phyloP scores from a whole-genome alignment of 2,888 invertebrate species.

The Eristalinus aeneus region DNA sequence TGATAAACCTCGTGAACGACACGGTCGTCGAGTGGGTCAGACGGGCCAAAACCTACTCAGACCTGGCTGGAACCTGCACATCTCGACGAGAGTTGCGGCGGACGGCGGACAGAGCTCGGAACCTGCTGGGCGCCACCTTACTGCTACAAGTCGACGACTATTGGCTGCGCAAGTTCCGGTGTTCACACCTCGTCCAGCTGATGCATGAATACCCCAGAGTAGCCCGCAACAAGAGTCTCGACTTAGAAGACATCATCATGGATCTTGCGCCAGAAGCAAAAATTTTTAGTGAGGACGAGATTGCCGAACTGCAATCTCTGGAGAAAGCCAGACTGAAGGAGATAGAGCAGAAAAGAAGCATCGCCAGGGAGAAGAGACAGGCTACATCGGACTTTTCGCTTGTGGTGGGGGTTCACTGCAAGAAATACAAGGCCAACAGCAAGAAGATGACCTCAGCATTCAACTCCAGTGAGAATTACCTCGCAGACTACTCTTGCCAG shows the following conservation, averaged over 20 bases:
- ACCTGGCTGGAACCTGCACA: neutral
- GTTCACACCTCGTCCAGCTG: neutral
- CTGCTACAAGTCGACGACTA: constrained; percentile 14
- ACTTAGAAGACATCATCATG: constrained; percentile 16
- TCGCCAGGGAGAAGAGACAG: neutral
- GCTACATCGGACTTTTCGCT: neutral
- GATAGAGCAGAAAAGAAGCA: neutral
- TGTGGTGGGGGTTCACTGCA: neutral
- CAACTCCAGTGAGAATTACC: neutral
- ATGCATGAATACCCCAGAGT: neutral
- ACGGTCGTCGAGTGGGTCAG: neutral
- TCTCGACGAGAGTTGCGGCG: constrained; percentile 8
- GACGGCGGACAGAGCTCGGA: neutral
- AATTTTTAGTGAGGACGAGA: constrained; percentile 7
- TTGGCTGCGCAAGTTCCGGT: constrained; percentile 34
- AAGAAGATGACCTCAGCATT: neutral
- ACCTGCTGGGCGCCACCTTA: constrained; percentile 18
- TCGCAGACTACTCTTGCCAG: neutral
- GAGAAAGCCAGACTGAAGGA: neutral
- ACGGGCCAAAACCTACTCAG: constrained; percentile 3
- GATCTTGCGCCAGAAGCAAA: constrained; percentile 5
- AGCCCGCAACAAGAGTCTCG: neutral
- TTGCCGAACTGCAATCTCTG: neutral
- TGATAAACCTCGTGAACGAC: constrained; percentile 15
- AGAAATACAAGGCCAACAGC: neutral